Base-by-base conservation (phyloP, 2,113 vertebrate species). In the Lepisosteus osseus region DNA sequence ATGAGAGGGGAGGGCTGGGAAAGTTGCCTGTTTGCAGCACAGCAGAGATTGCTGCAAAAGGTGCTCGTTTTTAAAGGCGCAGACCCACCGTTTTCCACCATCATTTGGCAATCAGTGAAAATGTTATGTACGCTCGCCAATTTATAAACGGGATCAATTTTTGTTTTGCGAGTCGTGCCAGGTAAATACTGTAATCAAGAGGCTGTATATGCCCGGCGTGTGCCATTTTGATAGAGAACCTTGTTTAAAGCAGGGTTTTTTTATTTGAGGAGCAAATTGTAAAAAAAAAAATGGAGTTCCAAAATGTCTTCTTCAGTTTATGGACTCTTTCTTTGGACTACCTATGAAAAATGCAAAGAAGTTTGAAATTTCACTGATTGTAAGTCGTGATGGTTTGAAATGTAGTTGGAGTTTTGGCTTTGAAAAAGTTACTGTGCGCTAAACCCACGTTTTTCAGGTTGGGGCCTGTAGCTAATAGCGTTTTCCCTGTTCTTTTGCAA, bases 11-110 rank as follows among this genome's bases (percentile, higher is more conserved):
- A 54, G 57, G 42, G 12, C 11, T 42, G 70, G 6, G 14, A 66
- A 57, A 57, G 56, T 55, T 65, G 61, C 68, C 73, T 65, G 51
- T 69, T 74, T 74, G 73, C 73, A 68, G 67, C 41, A 74, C 61
- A 74, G 61, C 73, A 13, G 54, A 40, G 55, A 69, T 17, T 74
- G 67, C 67, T 70, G 68, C 61, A 74, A 69, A 69, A 69, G 42
- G 40, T 47, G 62, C 62, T 13, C 40, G 54, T 57, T 69, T 71
- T 70, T 69, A 74, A 74, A 75, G 73, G 67, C 62, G 54, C 68
- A 43, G 73, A 6, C 15, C 42, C 29, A 29, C 62, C 7, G n/a
- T 17, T 64, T 64, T 40, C 61, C 67, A 45, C 7, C 12, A n/a
- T 61, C 54, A 61, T 40, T 62, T 42, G 55, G 12, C 41, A 65